These are phyloP conservation scores for Chrysolina americana DNA, from an alignment of 2,888 invertebrate species.

Conservation along the genomic window DNA sequence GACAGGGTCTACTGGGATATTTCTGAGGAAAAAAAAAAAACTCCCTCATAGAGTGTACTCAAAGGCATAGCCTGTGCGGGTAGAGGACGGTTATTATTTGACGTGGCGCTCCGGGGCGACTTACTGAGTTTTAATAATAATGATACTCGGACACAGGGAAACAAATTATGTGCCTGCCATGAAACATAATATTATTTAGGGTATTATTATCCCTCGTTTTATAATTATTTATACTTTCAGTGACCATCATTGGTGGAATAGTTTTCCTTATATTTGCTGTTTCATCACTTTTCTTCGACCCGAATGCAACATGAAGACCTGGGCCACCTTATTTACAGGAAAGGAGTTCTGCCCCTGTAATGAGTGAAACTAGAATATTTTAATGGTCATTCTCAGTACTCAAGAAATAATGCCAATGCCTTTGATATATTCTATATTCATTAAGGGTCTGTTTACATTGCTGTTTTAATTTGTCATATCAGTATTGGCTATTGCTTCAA, in stretches of 20 bases:
- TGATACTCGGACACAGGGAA: too few species aligned
- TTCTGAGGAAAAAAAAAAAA: too few species aligned
- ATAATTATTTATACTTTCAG: constrained; percentile 74
- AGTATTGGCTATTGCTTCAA: too few species aligned
- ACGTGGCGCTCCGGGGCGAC: too few species aligned
- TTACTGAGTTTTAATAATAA: too few species aligned
- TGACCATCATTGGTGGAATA: constrained; percentile 95
- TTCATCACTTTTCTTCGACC: constrained; percentile 90
- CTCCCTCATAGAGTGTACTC: too few species aligned
- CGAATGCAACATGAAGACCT: constrained; percentile 69
- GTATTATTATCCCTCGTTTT: neutral
- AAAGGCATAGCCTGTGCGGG: too few species aligned
- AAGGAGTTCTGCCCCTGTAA: neutral
- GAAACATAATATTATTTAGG: too few species aligned
- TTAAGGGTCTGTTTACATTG: neutral
- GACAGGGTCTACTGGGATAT: too few species aligned
- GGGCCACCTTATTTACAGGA: neutral
- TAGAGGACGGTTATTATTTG: too few species aligned
- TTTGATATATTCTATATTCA: constrained; percentile 16
- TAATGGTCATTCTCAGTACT: neutral
- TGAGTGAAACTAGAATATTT: constrained; percentile 11
- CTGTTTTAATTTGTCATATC: neutral
- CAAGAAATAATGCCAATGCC: neutral
- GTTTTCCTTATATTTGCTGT: constrained; percentile 96
- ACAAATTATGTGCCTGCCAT: too few species aligned